Conservation (phyloP, 2,797 vertebrate genomes). For the Myotis vivesi region DNA sequence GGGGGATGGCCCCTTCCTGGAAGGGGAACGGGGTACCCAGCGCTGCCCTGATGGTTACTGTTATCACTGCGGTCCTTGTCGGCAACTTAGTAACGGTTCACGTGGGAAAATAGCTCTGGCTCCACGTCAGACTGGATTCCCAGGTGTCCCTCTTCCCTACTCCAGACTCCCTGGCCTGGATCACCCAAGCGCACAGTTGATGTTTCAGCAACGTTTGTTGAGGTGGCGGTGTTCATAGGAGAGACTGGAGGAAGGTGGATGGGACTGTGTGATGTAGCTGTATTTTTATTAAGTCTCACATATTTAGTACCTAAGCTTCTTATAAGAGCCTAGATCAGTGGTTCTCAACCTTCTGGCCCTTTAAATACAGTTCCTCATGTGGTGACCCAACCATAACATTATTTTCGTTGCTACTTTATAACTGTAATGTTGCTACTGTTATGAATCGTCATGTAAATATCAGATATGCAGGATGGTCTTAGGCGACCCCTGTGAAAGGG, state of each 20-base stretch:
- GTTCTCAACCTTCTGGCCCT: no score
- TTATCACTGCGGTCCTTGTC: neutral
- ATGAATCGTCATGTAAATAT: no score
- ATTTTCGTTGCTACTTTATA: no score
- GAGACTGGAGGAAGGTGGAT: neutral
- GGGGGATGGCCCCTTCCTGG: neutral
- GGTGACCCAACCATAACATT: no score
- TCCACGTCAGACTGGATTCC: neutral
- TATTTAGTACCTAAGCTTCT: neutral
- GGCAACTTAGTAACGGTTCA: neutral
- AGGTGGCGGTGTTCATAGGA: neutral
- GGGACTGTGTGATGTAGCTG: neutral
- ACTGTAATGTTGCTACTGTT: no score
- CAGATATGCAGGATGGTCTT: no score
- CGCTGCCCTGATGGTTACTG: neutral
- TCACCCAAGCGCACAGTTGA: neutral
- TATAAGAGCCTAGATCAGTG: neutral
- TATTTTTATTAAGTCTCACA: neutral
- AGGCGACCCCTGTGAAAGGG: no score
- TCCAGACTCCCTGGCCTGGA: neutral
- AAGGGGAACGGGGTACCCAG: neutral
- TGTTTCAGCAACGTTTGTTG: neutral
- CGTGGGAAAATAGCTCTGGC: neutral
- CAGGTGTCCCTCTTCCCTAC: neutral
- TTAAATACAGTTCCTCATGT: no score